phyloP scores from a whole-genome alignment of 2,888 invertebrate species.

The Macaria notata region DNA sequence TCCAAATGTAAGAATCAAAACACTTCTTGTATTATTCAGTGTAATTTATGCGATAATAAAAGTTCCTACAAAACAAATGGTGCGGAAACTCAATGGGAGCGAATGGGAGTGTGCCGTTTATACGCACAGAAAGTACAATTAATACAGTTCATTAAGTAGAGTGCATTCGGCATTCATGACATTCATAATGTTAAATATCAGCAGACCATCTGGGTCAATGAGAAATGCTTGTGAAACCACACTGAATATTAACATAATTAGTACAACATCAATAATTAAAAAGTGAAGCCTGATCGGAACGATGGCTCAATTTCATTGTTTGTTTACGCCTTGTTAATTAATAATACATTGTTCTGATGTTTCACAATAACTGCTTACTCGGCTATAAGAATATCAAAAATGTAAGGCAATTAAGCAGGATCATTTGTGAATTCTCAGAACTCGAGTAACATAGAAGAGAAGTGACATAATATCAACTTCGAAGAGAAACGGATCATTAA shows the following conservation, averaged over 20 bases:
- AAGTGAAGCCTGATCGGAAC: background rate
- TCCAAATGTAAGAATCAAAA: too few species aligned
- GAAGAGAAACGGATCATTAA: background rate
- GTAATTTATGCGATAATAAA: background rate
- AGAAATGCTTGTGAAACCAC: constrained; percentile 15
- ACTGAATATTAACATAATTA: constrained; percentile 2
- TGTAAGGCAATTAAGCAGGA: too few species aligned
- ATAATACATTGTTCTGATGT: too few species aligned
- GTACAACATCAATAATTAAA: constrained; percentile 2
- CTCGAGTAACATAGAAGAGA: too few species aligned
- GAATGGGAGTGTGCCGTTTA: constrained; percentile 1
- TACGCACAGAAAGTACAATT: constrained; percentile 5
- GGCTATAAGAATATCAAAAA: too few species aligned
- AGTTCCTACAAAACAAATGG: constrained; percentile 4
- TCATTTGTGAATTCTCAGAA: too few species aligned
- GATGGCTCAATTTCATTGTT: constrained; percentile 3
- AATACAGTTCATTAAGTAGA: constrained; percentile 18
- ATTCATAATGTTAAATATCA: constrained; percentile 25
- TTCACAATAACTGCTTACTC: too few species aligned
- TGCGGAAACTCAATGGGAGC: constrained; percentile 8
- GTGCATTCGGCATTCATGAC: constrained; percentile 22
- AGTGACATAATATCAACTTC: too few species aligned
- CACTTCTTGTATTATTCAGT: too few species aligned
- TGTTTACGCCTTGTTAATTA: background rate
- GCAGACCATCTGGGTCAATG: constrained; percentile 20